A percentile compares a stretch with the other conserved stretches of the same genome.
Evolutionary conservation across 2,888 invertebrate genomes (phyloP).

Genomic region (Philereme transversata): DNA sequence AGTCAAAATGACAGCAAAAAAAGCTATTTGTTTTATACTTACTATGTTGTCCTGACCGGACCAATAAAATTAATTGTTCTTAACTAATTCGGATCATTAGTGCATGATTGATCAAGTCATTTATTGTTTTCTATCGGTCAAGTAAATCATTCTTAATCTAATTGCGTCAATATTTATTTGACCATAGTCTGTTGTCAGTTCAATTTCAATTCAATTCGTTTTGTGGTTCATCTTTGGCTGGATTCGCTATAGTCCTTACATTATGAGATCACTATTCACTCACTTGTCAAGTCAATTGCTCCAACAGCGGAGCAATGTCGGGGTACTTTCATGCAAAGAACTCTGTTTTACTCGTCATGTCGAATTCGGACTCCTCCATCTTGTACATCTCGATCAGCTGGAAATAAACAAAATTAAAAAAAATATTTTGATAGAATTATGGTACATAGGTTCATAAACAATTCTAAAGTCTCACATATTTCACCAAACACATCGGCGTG

Average conservation of each 20-base stretch:
- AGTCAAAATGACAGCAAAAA: too few relatives aligned
- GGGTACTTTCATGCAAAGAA: constrained; percentile 92
- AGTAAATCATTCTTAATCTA: too few relatives aligned
- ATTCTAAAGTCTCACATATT: not conserved
- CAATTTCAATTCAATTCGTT: too few relatives aligned
- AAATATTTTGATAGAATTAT: not conserved
- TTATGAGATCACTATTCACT: constrained; percentile 61
- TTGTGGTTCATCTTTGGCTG: constrained; percentile 2
- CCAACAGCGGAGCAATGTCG: constrained; percentile 72
- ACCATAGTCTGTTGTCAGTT: too few relatives aligned
- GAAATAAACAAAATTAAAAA: constrained; percentile 23
- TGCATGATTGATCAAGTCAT: too few relatives aligned
- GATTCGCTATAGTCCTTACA: constrained; percentile 30
- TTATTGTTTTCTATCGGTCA: too few relatives aligned
- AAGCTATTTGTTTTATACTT: too few relatives aligned
- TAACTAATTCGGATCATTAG: too few relatives aligned
- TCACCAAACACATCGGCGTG: not conserved
- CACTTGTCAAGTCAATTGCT: constrained; percentile 67
- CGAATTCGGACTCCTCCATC: constrained; percentile 95
- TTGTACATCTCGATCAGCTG: constrained; percentile 97
- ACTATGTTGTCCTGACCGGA: too few relatives aligned
- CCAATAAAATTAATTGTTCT: too few relatives aligned
- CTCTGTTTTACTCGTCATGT: constrained; percentile 93
- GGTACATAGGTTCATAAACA: not conserved
- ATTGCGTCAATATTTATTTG: too few relatives aligned